Percentiles rank a stretch among this genome's conserved stretches.
Conservation (phyloP, 1,140 invertebrate species). For the Catajapyx aquilonaris region DNA sequence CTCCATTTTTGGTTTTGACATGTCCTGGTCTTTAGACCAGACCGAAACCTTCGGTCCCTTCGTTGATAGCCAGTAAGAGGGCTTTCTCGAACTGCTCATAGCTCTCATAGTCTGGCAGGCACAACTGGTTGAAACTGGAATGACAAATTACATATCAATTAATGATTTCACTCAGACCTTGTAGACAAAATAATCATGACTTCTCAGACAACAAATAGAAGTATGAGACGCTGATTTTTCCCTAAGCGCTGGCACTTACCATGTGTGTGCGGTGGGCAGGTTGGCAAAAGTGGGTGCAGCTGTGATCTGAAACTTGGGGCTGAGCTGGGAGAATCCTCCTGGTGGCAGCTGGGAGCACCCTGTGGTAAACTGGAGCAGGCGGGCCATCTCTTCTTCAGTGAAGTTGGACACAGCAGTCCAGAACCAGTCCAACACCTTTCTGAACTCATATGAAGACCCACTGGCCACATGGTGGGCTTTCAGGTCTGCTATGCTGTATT, state of each 20-base stretch:
- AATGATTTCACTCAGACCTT: background rate
- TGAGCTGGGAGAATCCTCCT: slow-evolving; percentile 67
- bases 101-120: slow-evolving; percentile 79
- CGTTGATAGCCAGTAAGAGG: slow-evolving; percentile 74
- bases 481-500: slow-evolving; percentile 76
- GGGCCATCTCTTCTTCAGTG: slow-evolving; percentile 78
- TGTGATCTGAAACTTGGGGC: slow-evolving; percentile 76
- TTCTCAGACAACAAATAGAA: too few relatives aligned
- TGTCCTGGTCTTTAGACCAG: slow-evolving; percentile 62
- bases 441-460: slow-evolving; percentile 61
- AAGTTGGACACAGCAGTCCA: slow-evolving; percentile 84
- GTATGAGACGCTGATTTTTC: too few relatives aligned
- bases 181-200: slow-evolving; percentile 1
- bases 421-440: slow-evolving; percentile 74
- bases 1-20: too few relatives aligned
- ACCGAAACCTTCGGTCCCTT: slow-evolving; percentile 88
- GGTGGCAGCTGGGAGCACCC: slow-evolving; percentile 78
- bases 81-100: slow-evolving; percentile 86
- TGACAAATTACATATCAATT: background rate
- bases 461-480: slow-evolving; percentile 67
- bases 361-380: slow-evolving; percentile 85
- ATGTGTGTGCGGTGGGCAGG: slow-evolving; percentile 81
- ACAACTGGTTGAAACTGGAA: slow-evolving; percentile 80
- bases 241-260: slow-evolving; percentile 30
- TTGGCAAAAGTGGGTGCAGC: slow-evolving; percentile 72